A percentile compares a stretch with the other conserved stretches of the same genome.
phyloP scores from a whole-genome alignment of 2,113 vertebrate genomes.

The Ailuropoda melanoleuca region DNA sequence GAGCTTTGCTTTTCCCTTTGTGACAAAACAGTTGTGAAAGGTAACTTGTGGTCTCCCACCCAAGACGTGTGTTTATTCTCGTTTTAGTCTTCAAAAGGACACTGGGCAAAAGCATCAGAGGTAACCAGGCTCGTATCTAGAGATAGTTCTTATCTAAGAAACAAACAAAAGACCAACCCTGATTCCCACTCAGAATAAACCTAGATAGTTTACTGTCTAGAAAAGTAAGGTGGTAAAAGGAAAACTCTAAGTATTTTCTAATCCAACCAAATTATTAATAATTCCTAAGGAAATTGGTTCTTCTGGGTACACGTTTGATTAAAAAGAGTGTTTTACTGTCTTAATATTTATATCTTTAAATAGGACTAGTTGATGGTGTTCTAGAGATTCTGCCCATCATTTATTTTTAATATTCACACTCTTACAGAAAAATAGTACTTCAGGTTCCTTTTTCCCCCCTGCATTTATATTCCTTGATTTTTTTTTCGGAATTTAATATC shows the following conservation, averaged over 20 bases:
- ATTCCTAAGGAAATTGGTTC: slow-evolving; percentile 63
- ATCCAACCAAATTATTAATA: background rate
- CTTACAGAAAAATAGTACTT: background rate
- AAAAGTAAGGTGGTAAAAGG: background rate
- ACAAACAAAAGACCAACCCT: background rate
- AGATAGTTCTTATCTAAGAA: background rate
- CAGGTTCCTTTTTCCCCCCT: background rate
- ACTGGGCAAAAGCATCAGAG: background rate
- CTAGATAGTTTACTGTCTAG: background rate
- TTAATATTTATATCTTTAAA: slow-evolving; percentile 78
- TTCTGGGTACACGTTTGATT: slow-evolving; percentile 72
- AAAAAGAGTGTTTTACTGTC: slow-evolving; percentile 64
- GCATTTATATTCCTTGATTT: slow-evolving; percentile 16
- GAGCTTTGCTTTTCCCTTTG: background rate
- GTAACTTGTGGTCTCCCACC: background rate
- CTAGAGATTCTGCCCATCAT: background rate
- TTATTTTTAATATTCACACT: slow-evolving; percentile 66
- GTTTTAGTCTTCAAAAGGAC: background rate
- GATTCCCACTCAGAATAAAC: background rate
- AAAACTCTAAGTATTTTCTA: background rate
- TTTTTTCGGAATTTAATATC: slow-evolving; percentile 21
- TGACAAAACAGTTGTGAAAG: background rate
- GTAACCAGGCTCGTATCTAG: background rate
- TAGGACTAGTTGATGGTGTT: slow-evolving; percentile 48
- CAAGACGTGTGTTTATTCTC: fast-evolving